Conservation (phyloP, 1,140 invertebrate genomes). For the Anastatus disparis region DNA sequence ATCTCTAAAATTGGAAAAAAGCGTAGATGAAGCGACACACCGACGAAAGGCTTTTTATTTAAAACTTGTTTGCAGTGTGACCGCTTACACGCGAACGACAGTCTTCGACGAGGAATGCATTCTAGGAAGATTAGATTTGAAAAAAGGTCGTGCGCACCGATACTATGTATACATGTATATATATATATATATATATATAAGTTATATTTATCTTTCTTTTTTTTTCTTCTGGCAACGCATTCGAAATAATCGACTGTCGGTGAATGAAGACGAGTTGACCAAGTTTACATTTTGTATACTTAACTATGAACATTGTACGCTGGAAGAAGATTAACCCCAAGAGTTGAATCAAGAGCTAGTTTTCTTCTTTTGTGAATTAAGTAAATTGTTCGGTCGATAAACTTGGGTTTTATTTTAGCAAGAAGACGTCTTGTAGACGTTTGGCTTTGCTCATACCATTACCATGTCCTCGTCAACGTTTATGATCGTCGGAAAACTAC, state of each 20-base stretch:
- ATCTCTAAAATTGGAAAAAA: slow-evolving; percentile 30
- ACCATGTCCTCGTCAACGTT: slow-evolving; percentile 66
- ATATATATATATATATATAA: slow-evolving; percentile 26
- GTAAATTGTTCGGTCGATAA: slow-evolving; percentile 6
- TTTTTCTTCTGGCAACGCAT: slow-evolving; percentile 21
- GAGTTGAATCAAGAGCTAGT: slow-evolving; percentile 22
- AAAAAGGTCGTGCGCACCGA: slow-evolving; percentile 23
- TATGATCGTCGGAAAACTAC: slow-evolving; percentile 61
- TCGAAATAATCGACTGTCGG: slow-evolving; percentile 18
- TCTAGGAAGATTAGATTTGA: slow-evolving; percentile 34
- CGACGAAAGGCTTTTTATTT: slow-evolving; percentile 27
- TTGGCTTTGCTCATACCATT: slow-evolving; percentile 62
- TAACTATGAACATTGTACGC: slow-evolving; percentile 38
- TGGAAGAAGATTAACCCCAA: slow-evolving; percentile 24
- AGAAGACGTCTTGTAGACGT: slow-evolving; percentile 42
- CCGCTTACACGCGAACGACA: slow-evolving; percentile 27
- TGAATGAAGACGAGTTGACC: slow-evolving; percentile 32
- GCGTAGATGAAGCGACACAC: slow-evolving; percentile 32
- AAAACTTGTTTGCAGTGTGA: slow-evolving; percentile 7
- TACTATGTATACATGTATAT: slow-evolving; percentile 24
- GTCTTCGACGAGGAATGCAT: slow-evolving; percentile 42
- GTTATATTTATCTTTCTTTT: too few species aligned
- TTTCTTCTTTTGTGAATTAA: slow-evolving; percentile 18
- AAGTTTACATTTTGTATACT: slow-evolving; percentile 39
- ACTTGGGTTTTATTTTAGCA: slow-evolving; percentile 15